These are phyloP conservation scores for Agonopterix arenella DNA, from an alignment of 2,888 invertebrate genomes.

Conservation along the genomic window DNA sequence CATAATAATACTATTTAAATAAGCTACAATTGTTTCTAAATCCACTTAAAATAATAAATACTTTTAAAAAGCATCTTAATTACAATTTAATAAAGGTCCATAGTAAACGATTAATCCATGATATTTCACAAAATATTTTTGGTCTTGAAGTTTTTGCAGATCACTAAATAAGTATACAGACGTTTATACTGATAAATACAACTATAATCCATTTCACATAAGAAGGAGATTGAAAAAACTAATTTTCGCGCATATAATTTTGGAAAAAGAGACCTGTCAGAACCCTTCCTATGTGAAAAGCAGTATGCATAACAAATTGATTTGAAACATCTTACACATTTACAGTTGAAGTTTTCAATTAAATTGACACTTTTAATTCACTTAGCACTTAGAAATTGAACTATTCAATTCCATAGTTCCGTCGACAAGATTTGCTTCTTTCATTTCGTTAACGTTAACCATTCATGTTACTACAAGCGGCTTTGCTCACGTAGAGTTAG, in stretches of 20 bases:
- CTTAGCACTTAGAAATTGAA: conserved; percentile 14
- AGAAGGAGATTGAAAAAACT: too few species aligned
- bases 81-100: not conserved
- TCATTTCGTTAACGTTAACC: conserved; percentile 2
- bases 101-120: not conserved
- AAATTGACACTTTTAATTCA: conserved; percentile 11
- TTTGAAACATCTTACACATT: not conserved
- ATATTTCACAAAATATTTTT: not conserved
- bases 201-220: too few species aligned
- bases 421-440: not conserved
- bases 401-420: conserved; percentile 16
- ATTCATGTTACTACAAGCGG: not conserved
- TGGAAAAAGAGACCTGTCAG: too few species aligned
- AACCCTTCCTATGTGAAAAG: too few species aligned
- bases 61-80: conserved; percentile 20
- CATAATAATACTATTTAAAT: conserved; percentile 22
- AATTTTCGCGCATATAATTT: too few species aligned
- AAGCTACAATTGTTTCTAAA: conserved; percentile 27
- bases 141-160: not conserved
- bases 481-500: conserved; percentile 44
- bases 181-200: not conserved
- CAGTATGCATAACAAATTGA: too few species aligned
- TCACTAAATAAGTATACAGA: not conserved
- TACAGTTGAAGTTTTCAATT: not conserved
- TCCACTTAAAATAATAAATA: conserved; percentile 24